Conservation (phyloP, 2,888 invertebrate genomes). For the Thymelicus sylvestris region DNA sequence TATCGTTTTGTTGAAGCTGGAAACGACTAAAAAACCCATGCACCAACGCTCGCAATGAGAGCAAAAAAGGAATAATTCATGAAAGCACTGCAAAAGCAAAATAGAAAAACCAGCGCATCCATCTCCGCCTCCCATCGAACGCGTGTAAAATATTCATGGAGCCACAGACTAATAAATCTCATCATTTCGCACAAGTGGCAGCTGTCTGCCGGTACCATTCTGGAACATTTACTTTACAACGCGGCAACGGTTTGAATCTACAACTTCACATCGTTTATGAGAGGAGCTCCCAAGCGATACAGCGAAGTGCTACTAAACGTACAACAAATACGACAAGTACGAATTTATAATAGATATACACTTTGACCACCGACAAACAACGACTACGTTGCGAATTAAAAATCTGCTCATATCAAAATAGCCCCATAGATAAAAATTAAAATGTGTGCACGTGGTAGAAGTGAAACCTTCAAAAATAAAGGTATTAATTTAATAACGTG, state of each 20-base stretch:
- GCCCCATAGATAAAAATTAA: too few species aligned
- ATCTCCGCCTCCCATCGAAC: conserved; percentile 33
- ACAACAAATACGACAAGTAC: too few species aligned
- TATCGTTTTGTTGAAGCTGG: background rate
- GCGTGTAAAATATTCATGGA: conserved; percentile 34
- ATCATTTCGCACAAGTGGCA: conserved; percentile 12
- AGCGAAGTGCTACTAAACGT: too few species aligned
- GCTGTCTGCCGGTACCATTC: background rate
- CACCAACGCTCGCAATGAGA: conserved; percentile 1
- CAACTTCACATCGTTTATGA: background rate
- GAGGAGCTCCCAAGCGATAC: too few species aligned
- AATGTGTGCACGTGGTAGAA: too few species aligned
- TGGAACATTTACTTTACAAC: conserved; percentile 21
- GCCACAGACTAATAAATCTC: conserved; percentile 36
- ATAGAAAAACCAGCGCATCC: conserved; percentile 17
- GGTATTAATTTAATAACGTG: too few species aligned
- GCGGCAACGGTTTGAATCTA: conserved; percentile 12
- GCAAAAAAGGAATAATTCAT: conserved; percentile 10
- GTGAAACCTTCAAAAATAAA: too few species aligned
- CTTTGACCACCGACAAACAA: too few species aligned
- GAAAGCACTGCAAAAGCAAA: conserved; percentile 24
- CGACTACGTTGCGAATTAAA: too few species aligned
- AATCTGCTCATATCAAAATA: too few species aligned
- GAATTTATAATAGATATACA: too few species aligned
- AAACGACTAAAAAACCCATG: background rate